These are phyloP conservation scores for Percina caprodes DNA, from an alignment of 2,113 vertebrate genomes.

Conservation along the genomic window DNA sequence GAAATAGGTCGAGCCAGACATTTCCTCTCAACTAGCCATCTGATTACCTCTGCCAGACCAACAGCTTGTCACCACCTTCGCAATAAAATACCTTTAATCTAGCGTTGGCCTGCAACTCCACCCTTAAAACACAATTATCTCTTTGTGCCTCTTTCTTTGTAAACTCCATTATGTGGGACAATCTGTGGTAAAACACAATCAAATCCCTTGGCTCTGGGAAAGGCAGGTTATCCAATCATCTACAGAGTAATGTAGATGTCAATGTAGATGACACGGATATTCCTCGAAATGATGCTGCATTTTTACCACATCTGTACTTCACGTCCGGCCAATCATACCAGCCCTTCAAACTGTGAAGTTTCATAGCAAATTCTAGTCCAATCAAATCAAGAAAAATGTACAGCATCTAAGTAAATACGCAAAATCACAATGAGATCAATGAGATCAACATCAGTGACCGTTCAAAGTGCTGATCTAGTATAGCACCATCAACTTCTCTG, in stretches of 20 bases:
- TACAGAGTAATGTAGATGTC: neutral
- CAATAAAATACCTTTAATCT: slow-evolving; percentile 48
- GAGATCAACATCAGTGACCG: neutral
- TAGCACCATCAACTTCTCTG: neutral
- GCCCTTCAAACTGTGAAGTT: neutral
- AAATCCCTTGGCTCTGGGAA: slow-evolving; percentile 22
- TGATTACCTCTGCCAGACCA: slow-evolving; percentile 34
- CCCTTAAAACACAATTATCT: slow-evolving; percentile 35
- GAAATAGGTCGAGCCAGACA: neutral
- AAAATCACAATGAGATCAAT: neutral
- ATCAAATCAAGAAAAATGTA: neutral
- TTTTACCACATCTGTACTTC: neutral
- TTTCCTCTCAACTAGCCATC: slow-evolving; percentile 48
- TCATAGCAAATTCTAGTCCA: neutral
- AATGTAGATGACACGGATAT: neutral
- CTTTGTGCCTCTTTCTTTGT: slow-evolving; percentile 26
- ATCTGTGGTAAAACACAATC: slow-evolving; percentile 34
- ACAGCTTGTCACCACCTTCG: slow-evolving; percentile 64
- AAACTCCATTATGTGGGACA: slow-evolving; percentile 38
- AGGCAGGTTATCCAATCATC: slow-evolving; percentile 37
- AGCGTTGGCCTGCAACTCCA: slow-evolving; percentile 34
- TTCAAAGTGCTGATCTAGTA: neutral
- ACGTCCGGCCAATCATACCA: neutral
- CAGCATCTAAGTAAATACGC: too few relatives aligned
- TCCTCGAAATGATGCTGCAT: neutral